A percentile compares a stretch with the other conserved stretches of the same genome.
phyloP scores from a whole-genome alignment of 1,140 invertebrate genomes.

The Formica exsecta region DNA sequence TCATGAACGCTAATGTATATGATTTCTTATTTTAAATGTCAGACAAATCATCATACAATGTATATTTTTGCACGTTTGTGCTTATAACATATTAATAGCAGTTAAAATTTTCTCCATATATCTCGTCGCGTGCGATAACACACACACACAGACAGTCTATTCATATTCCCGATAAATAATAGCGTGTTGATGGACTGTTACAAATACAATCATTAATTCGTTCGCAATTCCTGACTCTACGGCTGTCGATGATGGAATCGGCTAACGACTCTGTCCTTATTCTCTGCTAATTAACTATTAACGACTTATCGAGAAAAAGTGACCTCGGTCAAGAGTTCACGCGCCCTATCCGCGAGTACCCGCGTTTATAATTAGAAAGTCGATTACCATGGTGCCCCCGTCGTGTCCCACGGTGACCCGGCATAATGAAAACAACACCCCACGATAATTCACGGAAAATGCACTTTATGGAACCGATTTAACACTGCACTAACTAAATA shows the following conservation, averaged over 20 bases:
- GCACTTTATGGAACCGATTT: conserved; percentile 5
- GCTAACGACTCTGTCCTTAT: conserved; percentile 67
- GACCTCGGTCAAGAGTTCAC: conserved; percentile 70
- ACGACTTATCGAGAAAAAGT: conserved; percentile 69
- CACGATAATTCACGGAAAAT: conserved; percentile 60
- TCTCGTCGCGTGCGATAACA: neutral
- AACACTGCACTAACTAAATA: neutral
- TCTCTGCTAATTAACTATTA: conserved; percentile 75
- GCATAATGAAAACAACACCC: conserved; percentile 48
- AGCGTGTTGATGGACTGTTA: neutral
- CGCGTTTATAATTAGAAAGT: conserved; percentile 76
- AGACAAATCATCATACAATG: neutral
- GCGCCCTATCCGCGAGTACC: conserved; percentile 41
- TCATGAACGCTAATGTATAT: neutral
- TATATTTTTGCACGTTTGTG: neutral
- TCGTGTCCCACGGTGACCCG: conserved; percentile 17
- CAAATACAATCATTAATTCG: conserved; percentile 3
- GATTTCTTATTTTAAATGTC: neutral
- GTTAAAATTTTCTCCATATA: neutral
- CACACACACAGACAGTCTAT: neutral
- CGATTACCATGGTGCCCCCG: conserved; percentile 68
- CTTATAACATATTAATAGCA: neutral
- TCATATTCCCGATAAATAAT: neutral
- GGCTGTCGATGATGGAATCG: conserved; percentile 16
- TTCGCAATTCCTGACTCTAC: neutral